These are phyloP conservation scores for Mesoclemmys tuberculata DNA, from an alignment of 2,113 vertebrate genomes.

Conservation along the genomic window DNA sequence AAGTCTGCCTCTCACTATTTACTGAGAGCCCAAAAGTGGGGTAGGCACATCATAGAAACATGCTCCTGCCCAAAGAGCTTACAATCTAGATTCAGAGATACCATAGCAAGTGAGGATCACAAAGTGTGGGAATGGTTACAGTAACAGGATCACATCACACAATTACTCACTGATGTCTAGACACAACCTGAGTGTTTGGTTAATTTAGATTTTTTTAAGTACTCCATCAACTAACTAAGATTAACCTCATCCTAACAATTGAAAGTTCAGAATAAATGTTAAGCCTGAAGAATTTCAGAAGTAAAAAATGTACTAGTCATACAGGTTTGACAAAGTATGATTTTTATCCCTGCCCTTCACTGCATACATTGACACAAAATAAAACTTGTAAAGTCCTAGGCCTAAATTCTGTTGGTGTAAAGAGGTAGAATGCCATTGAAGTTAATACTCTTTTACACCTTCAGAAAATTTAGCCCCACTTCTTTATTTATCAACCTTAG, in stretches of 20 bases:
- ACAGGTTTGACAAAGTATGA: neutral
- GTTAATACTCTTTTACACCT: neutral
- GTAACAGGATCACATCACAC: neutral
- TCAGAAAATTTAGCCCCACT: neutral
- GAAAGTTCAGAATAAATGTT: neutral
- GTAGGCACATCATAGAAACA: too few relatives aligned
- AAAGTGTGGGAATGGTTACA: neutral
- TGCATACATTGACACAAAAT: neutral
- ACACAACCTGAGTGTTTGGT: neutral
- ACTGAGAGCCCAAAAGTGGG: too few relatives aligned
- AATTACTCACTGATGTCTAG: neutral
- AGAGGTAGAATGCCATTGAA: neutral
- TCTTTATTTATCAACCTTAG: neutral
- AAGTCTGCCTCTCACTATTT: neutral
- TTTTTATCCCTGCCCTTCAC: neutral
- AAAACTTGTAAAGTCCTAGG: neutral
- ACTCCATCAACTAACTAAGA: neutral
- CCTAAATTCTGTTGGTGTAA: neutral
- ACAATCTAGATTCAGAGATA: neutral
- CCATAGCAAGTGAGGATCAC: neutral
- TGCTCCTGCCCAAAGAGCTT: neutral
- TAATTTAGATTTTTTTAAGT: neutral
- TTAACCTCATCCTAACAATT: neutral
- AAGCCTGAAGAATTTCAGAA: neutral
- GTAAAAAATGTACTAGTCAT: neutral